Base-by-base conservation (phyloP, 2,888 invertebrate genomes). In the Nezara viridula region DNA sequence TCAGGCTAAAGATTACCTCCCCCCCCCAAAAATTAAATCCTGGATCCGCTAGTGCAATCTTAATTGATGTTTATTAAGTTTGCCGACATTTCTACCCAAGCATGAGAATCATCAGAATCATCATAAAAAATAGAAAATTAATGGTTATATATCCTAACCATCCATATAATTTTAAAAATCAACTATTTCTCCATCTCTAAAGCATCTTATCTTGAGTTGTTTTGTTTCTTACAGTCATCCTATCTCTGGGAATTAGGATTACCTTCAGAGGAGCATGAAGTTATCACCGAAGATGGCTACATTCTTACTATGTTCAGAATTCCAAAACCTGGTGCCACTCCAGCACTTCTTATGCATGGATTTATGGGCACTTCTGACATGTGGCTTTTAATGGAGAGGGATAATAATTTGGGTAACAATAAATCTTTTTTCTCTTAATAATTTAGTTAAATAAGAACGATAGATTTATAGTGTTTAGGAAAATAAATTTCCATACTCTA, bases 211-310 rank as follows among this genome's bases (percentile, higher is more conserved):
- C n/a, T n/a, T n/a, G n/a, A n/a, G n/a, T n/a, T n/a, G n/a, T n/a
- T n/a, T n/a, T n/a, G 27, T 55, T 44, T 89, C 44, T 90, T 90
- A 47, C 90, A 90, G 90, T 77, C 73, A n/a, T 60, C 89, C 24
- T 89, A 89, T 32, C 86, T 90, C 27, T 55, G 44, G 40, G 89
- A 86, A 24, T 50, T 90, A 47, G 52, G 85, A 37, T n/a, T 81
- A 24, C 81, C 81, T 44, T 81, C 81, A n/a, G 91, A 91, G 86
- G 87, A 89, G 32, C 89, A 90, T 87, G 66, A 85, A 40, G 55
- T 89, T 44, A 50, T 86, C 19, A 91, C 91, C 12, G 89, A 90
- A 88, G 91, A 91, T 66, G 91, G 90, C 49, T 90, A 91, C 89
- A 88, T 90, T 14, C 66, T 91, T 77, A 89, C 77, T 6, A 73